These are phyloP conservation scores for Hiodon alosoides DNA, from an alignment of 2,113 vertebrate species.

Conservation along the genomic window DNA sequence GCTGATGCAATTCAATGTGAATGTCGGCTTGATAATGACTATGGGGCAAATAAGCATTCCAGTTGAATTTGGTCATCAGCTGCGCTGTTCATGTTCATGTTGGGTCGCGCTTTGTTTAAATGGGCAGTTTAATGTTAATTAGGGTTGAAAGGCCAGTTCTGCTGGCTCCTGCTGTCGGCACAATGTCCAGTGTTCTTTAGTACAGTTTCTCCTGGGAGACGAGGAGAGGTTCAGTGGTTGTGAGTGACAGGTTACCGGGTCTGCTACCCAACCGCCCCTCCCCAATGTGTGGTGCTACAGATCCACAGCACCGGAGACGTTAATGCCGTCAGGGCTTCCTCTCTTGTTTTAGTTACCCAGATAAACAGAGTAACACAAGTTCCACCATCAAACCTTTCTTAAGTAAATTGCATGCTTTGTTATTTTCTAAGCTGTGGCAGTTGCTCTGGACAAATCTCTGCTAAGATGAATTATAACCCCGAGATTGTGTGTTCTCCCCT, in stretches of 20 bases:
- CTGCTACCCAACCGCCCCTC: too few species aligned
- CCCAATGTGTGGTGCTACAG: too few species aligned
- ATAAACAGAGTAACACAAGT: too few species aligned
- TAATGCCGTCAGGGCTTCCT: too few species aligned
- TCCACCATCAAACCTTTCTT: too few species aligned
- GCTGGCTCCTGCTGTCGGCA: not conserved
- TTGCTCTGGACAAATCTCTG: not conserved
- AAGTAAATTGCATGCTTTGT: not conserved
- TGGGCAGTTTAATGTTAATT: not conserved
- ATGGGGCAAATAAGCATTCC: not conserved
- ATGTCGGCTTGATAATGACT: not conserved
- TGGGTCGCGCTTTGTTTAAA: not conserved
- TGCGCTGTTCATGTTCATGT: not conserved
- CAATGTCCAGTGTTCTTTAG: not conserved
- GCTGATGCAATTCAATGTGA: not conserved
- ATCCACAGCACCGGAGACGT: too few species aligned
- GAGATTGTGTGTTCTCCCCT: constrained; percentile 16
- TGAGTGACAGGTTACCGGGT: not conserved
- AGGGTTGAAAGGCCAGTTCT: not conserved
- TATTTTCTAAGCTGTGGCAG: not conserved
- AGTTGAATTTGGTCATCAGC: too few species aligned
- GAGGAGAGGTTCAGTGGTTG: not conserved
- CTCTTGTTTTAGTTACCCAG: too few species aligned
- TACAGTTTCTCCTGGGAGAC: not conserved
- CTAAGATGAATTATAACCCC: not conserved